phyloP scores from a whole-genome alignment of 92 coral and sea anemone species.

The Nematostella vectensis region DNA sequence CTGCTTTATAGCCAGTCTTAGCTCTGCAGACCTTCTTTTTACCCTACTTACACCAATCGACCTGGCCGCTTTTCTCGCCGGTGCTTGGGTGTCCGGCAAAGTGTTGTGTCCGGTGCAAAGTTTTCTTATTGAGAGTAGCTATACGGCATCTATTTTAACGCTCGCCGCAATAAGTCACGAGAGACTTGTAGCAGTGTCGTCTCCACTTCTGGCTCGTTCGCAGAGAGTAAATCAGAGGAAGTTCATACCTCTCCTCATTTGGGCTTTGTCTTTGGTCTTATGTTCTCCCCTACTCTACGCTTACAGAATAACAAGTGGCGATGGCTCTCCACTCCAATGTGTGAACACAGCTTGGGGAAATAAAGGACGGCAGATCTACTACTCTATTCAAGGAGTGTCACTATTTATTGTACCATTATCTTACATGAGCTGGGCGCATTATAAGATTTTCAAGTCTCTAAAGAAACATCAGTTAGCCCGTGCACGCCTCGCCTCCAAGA shows the following conservation, averaged over 20 bases:
- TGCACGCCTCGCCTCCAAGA: constrained; percentile 13
- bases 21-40: constrained; percentile 60
- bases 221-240: constrained; percentile 34
- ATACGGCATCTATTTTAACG: constrained; percentile 67
- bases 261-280: constrained; percentile 45
- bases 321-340: constrained; percentile 33
- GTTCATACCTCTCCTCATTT: constrained; percentile 32
- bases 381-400: constrained; percentile 60
- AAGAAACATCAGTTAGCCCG: constrained; percentile 25
- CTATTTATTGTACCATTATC: constrained; percentile 55
- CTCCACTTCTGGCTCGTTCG: constrained; percentile 57
- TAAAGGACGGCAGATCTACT: constrained; percentile 66
- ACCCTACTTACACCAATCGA: constrained; percentile 62
- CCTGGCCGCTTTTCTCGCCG: constrained; percentile 46
- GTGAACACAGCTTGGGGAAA: constrained; percentile 68
- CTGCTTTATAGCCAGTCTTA: constrained; percentile 70
- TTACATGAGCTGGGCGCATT: constrained; percentile 67
- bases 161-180: constrained; percentile 69
- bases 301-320: constrained; percentile 38
- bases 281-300: constrained; percentile 74
- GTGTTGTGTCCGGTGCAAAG: constrained; percentile 60
- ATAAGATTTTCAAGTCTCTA: constrained; percentile 41
- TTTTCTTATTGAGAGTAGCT: constrained; percentile 63
- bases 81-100: constrained; percentile 63
- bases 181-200: constrained; percentile 53